These are phyloP conservation scores for Melanitta fusca DNA, from an alignment of 2,797 vertebrate genomes.

Conservation along the genomic window DNA sequence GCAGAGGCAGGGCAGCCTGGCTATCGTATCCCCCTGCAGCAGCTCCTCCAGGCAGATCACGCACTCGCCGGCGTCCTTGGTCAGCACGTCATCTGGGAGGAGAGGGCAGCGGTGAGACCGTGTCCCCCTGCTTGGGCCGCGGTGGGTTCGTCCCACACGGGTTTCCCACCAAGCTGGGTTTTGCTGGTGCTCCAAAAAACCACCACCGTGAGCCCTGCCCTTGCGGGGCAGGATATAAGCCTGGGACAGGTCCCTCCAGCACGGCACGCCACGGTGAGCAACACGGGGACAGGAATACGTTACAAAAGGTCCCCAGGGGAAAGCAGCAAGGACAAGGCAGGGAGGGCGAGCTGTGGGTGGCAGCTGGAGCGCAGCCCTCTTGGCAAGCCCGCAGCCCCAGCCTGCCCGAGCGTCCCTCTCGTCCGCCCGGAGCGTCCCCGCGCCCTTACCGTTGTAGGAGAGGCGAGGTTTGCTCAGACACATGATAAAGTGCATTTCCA, in stretches of 20 bases:
- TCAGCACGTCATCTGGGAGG: slow-evolving; percentile 92
- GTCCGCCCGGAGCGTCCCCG: neutral
- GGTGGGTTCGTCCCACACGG: neutral
- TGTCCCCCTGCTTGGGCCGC: rapidly evolving
- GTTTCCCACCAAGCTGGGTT: neutral
- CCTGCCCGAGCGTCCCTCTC: neutral
- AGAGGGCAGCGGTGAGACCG: neutral
- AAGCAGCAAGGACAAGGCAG: neutral
- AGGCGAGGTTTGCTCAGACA: slow-evolving; percentile 99
- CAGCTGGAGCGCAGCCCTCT: neutral
- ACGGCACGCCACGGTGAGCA: rapidly evolving
- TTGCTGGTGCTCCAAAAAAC: neutral
- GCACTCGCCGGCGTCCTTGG: slow-evolving; percentile 95
- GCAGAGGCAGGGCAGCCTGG: slow-evolving; percentile 99
- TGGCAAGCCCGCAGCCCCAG: neutral
- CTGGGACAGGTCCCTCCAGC: neutral
- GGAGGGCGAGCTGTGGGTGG: rapidly evolving
- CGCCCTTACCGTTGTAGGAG: slow-evolving; percentile 94
- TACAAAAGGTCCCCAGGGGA: neutral
- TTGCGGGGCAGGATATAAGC: rapidly evolving
- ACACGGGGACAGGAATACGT: rapidly evolving
- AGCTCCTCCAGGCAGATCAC: slow-evolving; percentile 99
- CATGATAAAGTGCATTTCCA: slow-evolving; percentile 99
- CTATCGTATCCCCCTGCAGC: slow-evolving; percentile 97
- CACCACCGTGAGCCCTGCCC: rapidly evolving